Conservation (phyloP, 2,797 vertebrate genomes). For the Siniperca obscura region DNA sequence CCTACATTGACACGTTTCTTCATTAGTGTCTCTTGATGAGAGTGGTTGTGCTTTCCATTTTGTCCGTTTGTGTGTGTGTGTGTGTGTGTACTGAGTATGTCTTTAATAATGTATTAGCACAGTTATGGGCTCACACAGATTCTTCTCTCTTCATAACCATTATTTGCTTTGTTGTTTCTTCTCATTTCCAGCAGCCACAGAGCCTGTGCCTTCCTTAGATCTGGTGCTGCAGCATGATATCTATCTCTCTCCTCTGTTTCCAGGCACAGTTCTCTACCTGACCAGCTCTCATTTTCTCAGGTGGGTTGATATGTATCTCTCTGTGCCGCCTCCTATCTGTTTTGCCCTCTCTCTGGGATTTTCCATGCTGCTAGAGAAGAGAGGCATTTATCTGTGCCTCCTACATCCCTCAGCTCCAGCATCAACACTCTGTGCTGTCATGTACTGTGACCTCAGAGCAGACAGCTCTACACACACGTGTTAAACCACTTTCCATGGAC, state of each 20-base stretch:
- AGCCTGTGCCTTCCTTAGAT: neutral
- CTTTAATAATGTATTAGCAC: conserved; percentile 74
- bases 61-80: conserved; percentile 27
- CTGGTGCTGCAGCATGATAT: conserved; percentile 3
- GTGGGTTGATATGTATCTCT: conserved; percentile 46
- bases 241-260: conserved; percentile 36
- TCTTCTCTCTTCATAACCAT: conserved; percentile 32
- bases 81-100: conserved; percentile 29
- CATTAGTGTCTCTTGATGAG: conserved; percentile 25
- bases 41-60: conserved; percentile 19
- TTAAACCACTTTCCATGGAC: conserved; percentile 39
- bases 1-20: conserved; percentile 40
- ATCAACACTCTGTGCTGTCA: conserved; percentile 22
- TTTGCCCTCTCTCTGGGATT: conserved; percentile 54
- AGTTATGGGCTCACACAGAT: conserved; percentile 54
- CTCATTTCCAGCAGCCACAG: conserved; percentile 9
- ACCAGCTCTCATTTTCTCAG: conserved; percentile 37
- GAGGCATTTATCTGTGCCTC: conserved; percentile 23
- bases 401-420: conserved; percentile 22
- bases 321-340: conserved; percentile 51
- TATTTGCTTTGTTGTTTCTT: conserved; percentile 40
- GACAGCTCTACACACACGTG: conserved; percentile 14
- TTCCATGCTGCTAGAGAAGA: conserved; percentile 34
- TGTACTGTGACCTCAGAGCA: conserved; percentile 11
- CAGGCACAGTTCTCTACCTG: conserved; percentile 31